Conservation (phyloP, 2,797 vertebrate species). For the Agapornis canus region DNA sequence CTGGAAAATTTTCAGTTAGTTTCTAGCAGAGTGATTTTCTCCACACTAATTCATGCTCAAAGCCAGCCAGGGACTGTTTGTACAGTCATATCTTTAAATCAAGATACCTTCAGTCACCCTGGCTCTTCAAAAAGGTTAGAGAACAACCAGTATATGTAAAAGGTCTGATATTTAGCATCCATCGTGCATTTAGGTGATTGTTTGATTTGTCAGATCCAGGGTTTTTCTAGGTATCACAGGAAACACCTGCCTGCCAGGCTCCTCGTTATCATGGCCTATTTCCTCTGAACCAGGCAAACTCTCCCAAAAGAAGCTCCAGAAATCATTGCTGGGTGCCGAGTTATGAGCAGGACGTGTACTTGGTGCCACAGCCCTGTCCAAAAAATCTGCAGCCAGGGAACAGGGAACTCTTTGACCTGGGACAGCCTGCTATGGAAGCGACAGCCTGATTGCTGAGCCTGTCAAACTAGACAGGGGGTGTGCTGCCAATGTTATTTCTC, state of each 20-base stretch:
- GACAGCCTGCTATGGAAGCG: rapidly evolving
- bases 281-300: slow-evolving; percentile 14
- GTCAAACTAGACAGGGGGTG: background rate
- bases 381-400: background rate
- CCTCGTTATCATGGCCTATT: background rate
- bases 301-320: background rate
- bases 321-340: background rate
- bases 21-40: background rate
- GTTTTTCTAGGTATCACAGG: slow-evolving; percentile 36
- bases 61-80: background rate
- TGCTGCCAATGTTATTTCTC: background rate
- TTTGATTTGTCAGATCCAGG: background rate
- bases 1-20: background rate
- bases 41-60: background rate
- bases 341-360: background rate
- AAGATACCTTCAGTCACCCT: background rate
- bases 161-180: background rate
- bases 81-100: slow-evolving; percentile 4
- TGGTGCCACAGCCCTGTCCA: background rate
- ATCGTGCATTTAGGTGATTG: background rate
- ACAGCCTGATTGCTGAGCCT: background rate
- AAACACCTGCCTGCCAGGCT: slow-evolving; percentile 43
- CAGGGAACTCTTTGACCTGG: background rate
- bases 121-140: slow-evolving; percentile 1
- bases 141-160: slow-evolving; percentile 5